phyloP scores from a whole-genome alignment of 2,888 invertebrate species.

The Brachypalpus laphriformis region DNA sequence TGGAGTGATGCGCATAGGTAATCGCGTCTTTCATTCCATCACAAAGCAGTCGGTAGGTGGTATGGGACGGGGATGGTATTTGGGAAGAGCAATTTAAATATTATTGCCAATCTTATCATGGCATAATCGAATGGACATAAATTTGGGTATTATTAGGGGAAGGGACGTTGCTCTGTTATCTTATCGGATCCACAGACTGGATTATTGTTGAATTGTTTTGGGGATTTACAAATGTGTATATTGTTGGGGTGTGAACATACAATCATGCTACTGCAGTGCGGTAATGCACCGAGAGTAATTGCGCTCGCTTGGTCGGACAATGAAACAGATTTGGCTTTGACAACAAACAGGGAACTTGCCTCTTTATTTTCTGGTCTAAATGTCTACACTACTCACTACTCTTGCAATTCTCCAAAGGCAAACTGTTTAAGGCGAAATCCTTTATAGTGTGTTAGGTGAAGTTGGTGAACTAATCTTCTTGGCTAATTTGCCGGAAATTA shows the following conservation, averaged over 20 bases:
- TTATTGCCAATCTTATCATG: conserved; percentile 13
- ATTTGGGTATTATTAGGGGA: not conserved
- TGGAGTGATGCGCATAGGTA: conserved; percentile 48
- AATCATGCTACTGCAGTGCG: not conserved
- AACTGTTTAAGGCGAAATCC: not conserved
- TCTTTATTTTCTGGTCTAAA: too few species aligned
- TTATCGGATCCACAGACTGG: conserved; percentile 8
- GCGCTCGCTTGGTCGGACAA: not conserved
- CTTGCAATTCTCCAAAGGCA: too few species aligned
- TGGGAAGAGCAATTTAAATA: conserved; percentile 12
- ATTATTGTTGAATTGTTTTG: not conserved
- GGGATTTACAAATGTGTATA: not conserved
- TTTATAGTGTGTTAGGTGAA: too few species aligned
- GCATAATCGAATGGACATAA: conserved; percentile 18
- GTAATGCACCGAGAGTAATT: not conserved
- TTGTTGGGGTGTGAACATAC: not conserved
- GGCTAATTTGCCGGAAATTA: not conserved
- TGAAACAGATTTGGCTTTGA: not conserved
- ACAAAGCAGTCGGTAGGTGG: not conserved
- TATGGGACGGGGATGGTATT: conserved; percentile 2
- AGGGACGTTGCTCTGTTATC: not conserved
- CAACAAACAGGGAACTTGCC: too few species aligned
- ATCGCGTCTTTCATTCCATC: conserved; percentile 14
- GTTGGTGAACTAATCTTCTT: not conserved
- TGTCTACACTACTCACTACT: not conserved